Percentiles rank a stretch among this genome's conserved stretches.
Conservation (phyloP, 2,797 vertebrate genomes). For the Huso huso region DNA sequence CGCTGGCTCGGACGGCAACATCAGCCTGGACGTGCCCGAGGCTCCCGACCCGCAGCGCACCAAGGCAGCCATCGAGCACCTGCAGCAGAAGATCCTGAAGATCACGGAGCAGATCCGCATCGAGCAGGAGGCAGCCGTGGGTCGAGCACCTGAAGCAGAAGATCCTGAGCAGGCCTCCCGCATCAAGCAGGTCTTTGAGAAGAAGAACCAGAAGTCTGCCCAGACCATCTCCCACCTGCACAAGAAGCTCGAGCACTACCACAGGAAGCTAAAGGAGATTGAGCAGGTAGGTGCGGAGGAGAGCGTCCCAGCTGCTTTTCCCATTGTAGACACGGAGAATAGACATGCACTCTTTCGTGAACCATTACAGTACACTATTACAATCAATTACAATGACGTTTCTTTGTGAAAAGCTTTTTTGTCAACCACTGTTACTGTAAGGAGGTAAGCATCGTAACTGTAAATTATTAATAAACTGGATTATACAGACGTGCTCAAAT, state of each 20-base stretch:
- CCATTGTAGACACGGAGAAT: too few species aligned
- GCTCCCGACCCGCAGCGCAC: constrained; percentile 78
- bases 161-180: constrained; percentile 86
- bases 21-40: constrained; percentile 75
- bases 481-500: too few species aligned
- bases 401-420: too few species aligned
- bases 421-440: too few species aligned
- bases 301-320: not conserved
- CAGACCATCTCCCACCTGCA: constrained; percentile 95
- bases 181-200: constrained; percentile 98
- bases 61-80: constrained; percentile 83
- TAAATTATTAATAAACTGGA: too few species aligned
- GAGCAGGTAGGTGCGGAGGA: constrained; percentile 61
- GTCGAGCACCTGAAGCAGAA: constrained; percentile 93
- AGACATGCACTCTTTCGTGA: too few species aligned
- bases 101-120: constrained; percentile 97
- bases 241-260: constrained; percentile 95
- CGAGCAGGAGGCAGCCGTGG: constrained; percentile 97
- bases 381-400: too few species aligned
- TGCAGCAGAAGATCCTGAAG: constrained; percentile 97
- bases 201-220: constrained; percentile 97
- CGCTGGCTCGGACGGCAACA: constrained; percentile 76
- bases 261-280: constrained; percentile 90
- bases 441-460: too few species aligned
- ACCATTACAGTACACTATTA: too few species aligned